Conservation (phyloP, 2,113 vertebrate genomes). For the Oreochromis aureus region DNA sequence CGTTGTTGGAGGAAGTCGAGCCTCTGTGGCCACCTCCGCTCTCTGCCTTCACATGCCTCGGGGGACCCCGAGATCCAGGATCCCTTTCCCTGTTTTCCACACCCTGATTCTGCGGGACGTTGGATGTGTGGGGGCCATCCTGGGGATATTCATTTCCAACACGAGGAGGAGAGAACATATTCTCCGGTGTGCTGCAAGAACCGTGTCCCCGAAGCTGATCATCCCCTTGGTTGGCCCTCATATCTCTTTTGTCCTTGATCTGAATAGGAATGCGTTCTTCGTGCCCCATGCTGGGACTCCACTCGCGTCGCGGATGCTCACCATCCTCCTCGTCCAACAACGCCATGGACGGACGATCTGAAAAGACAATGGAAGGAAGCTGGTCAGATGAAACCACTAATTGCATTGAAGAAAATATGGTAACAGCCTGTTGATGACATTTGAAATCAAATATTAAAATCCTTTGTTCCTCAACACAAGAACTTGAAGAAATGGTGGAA, state of each 20-base stretch:
- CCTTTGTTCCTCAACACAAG: not conserved
- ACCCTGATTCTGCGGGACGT: conserved; percentile 56
- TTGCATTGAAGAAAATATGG: not conserved
- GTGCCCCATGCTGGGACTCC: conserved; percentile 72
- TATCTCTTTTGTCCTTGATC: conserved; percentile 68
- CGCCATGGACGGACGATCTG: conserved; percentile 66
- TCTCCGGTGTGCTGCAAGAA: conserved; percentile 60
- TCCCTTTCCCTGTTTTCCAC: conserved; percentile 69
- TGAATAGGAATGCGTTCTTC: conserved; percentile 66
- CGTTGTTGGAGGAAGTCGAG: conserved; percentile 39
- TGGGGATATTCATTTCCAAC: conserved; percentile 59
- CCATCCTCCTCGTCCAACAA: conserved; percentile 65
- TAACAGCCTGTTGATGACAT: not conserved
- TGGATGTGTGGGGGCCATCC: conserved; percentile 61
- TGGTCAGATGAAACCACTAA: not conserved
- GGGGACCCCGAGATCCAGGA: conserved; percentile 29
- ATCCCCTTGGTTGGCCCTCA: conserved; percentile 43
- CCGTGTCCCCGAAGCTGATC: conserved; percentile 55
- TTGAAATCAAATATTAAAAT: not conserved
- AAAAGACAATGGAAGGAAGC: not conserved
- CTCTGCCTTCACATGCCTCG: conserved; percentile 63
- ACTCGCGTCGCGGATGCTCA: conserved; percentile 64
- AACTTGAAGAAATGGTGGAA: not conserved
- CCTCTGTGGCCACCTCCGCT: conserved; percentile 49
- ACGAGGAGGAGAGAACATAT: conserved; percentile 59